Evolutionary conservation across 2,797 vertebrate species (phyloP).

Genomic region (Sitta carolinensis): DNA sequence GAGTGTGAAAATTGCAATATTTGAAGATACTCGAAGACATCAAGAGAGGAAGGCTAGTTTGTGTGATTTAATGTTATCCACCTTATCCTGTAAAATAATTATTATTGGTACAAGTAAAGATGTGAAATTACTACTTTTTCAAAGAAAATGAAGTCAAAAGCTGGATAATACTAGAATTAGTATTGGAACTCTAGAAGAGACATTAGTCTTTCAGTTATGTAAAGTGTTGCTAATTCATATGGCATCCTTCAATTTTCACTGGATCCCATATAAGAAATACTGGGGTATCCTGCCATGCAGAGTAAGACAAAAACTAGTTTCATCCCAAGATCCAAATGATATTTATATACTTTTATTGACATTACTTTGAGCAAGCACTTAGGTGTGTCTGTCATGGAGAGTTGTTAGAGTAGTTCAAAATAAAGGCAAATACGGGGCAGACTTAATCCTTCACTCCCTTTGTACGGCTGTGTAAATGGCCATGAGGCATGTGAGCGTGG

Average conservation of each 20-base stretch:
- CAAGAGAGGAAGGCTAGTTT: neutral
- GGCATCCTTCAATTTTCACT: neutral
- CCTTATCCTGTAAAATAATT: neutral
- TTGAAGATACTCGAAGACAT: neutral
- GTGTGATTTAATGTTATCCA: neutral
- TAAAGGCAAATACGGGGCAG: neutral
- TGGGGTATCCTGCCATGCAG: neutral
- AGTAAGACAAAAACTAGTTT: neutral
- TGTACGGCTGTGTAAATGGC: neutral
- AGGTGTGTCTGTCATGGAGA: neutral
- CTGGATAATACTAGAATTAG: neutral
- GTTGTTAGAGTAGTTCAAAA: neutral
- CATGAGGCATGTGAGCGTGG: fast-evolving
- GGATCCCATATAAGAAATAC: neutral
- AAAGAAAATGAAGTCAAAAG: neutral
- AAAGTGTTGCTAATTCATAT: neutral
- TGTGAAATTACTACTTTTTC: neutral
- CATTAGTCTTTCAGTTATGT: neutral
- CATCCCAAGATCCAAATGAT: neutral
- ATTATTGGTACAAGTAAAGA: neutral
- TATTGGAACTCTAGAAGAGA: neutral
- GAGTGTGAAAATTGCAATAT: neutral
- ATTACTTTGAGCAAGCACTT: neutral
- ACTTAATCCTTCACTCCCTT: neutral
- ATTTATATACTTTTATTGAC: neutral